A percentile compares a stretch with the other conserved stretches of the same genome.
Conservation (phyloP, 2,113 vertebrate genomes). For the Empidonax alnorum region DNA sequence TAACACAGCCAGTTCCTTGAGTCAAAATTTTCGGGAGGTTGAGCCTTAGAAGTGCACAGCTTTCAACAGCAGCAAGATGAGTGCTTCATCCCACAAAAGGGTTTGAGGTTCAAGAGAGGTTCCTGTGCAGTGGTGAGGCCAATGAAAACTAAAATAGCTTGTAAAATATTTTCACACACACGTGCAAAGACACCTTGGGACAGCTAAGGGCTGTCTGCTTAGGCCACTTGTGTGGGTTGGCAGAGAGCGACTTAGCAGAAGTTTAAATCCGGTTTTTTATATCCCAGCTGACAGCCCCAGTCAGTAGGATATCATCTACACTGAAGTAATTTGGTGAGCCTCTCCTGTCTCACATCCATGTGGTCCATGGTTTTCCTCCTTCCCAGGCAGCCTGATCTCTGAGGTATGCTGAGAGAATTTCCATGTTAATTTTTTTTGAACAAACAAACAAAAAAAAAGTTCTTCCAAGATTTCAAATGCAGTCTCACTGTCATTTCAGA, state of each 20-base stretch:
- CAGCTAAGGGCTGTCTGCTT: background rate
- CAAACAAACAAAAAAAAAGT: background rate
- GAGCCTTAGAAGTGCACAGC: background rate
- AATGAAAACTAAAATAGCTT: background rate
- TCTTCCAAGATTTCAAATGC: background rate
- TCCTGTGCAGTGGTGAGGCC: background rate
- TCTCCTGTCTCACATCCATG: background rate
- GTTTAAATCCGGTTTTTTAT: background rate
- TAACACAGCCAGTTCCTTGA: background rate
- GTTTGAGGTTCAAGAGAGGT: background rate
- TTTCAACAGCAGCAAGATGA: conserved; percentile 35
- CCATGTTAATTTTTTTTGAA: background rate
- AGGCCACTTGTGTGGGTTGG: background rate
- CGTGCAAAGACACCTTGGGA: background rate
- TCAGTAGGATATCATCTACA: background rate
- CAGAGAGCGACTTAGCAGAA: background rate
- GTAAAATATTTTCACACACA: background rate
- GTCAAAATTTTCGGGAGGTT: background rate
- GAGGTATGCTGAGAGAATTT: background rate
- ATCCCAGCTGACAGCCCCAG: background rate
- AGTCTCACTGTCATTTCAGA: background rate
- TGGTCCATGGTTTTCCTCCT: background rate
- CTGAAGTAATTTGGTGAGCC: background rate
- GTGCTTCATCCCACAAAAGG: background rate
- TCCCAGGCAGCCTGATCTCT: background rate